phyloP scores from a whole-genome alignment of 1,140 invertebrate genomes.

The Linepithema humile region DNA sequence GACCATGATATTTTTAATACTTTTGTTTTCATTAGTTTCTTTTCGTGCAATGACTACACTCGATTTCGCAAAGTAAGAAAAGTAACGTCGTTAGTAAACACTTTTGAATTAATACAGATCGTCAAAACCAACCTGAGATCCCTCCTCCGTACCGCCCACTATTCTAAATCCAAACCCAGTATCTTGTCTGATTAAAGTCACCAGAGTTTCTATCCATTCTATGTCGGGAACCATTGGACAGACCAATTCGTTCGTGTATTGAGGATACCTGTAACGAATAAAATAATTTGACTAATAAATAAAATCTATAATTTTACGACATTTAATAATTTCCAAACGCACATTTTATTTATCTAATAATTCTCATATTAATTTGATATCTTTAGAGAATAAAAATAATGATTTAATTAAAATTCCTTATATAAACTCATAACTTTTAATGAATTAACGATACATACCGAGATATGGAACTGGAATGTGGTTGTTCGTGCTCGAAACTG shows the following conservation, averaged over 20 bases:
- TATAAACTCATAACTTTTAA: conserved; percentile 6
- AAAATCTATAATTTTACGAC: background rate
- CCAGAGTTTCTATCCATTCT: conserved; percentile 91
- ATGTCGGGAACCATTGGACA: conserved; percentile 82
- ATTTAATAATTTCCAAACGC: background rate
- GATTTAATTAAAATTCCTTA: background rate
- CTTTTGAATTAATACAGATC: background rate
- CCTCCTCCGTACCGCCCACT: conserved; percentile 99
- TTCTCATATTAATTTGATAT: background rate
- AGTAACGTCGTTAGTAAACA: background rate
- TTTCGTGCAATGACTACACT: background rate
- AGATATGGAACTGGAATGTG: conserved; percentile 85
- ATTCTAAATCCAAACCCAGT: conserved; percentile 98
- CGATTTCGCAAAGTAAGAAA: background rate
- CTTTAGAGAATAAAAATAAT: conserved; percentile 1
- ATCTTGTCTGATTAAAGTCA: conserved; percentile 92
- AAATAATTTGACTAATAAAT: background rate
- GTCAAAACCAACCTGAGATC: conserved; percentile 90
- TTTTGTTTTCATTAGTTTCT: conserved; percentile 18
- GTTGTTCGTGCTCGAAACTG: conserved; percentile 88
- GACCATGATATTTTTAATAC: conserved; percentile 68
- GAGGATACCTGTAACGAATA: conserved; percentile 76
- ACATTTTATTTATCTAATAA: background rate
- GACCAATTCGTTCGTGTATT: conserved; percentile 80
- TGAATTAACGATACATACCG: conserved; percentile 75